These are phyloP conservation scores for Taenaris catops DNA, from an alignment of 2,888 invertebrate genomes.

Conservation along the genomic window DNA sequence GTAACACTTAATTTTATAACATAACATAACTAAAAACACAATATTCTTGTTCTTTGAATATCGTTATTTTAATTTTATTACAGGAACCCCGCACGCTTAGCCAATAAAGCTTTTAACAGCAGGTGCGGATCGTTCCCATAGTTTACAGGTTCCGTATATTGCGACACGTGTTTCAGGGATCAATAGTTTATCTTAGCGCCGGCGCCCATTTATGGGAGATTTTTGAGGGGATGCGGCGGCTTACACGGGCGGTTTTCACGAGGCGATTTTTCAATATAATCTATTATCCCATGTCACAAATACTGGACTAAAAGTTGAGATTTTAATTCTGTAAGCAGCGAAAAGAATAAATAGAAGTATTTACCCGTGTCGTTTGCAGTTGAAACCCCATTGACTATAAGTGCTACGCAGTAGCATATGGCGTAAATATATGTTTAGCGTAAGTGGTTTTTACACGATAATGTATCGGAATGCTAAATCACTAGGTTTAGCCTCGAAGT, in stretches of 20 bases:
- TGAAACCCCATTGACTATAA: no score
- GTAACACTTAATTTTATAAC: neutral
- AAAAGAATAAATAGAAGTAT: no score
- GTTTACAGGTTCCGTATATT: slow-evolving; percentile 37
- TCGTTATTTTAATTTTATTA: slow-evolving; percentile 10
- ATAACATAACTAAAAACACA: slow-evolving; percentile 4
- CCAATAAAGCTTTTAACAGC: slow-evolving; percentile 57
- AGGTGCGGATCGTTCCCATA: slow-evolving; percentile 62
- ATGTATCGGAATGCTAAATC: no score
- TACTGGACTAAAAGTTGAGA: no score
- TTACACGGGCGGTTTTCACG: slow-evolving; percentile 34
- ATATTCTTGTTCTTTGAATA: slow-evolving; percentile 5
- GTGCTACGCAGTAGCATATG: no score
- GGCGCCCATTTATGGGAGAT: slow-evolving; percentile 43
- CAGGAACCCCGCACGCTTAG: slow-evolving; percentile 36
- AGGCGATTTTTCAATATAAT: no score
- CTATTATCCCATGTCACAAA: no score
- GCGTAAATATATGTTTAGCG: no score
- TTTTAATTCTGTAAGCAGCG: no score
- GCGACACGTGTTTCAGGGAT: slow-evolving; percentile 63
- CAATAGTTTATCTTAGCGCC: slow-evolving; percentile 55
- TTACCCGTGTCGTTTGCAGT: no score
- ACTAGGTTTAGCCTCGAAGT: no score
- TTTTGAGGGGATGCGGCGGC: slow-evolving; percentile 33
- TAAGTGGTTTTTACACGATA: no score